Evolutionary conservation across 2,113 vertebrate species (phyloP), one percentile per base, ranked within the genome.

Genomic region (Phainopepla nitens): DNA sequence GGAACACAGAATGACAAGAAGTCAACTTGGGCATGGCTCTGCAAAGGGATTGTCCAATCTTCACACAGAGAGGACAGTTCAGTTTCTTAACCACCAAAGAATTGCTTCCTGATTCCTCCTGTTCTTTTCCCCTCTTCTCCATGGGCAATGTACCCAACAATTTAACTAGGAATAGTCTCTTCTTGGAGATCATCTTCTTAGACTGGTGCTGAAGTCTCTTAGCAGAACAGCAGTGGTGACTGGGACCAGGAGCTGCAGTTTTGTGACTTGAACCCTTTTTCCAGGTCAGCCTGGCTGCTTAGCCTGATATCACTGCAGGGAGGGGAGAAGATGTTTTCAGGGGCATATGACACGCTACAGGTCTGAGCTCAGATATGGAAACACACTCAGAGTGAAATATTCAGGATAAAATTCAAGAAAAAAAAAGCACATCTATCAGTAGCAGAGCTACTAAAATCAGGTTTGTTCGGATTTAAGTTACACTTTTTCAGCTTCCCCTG

Each of bases 1-100:
- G 4, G 9, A 78, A 33, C 42, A 64, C 17, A 69, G 31, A 23
- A 69, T 0, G 0, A 71, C 7, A 73, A 54, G 27, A 22, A 36
- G 45, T 12, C 25, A 73, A 0, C 14, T 7, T 29, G 39, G 21
- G 9, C 47, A 24, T 0, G 0, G 28, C n/a, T 89, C 54, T 61
- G 29, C 23, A 76, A 88, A 68, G 25, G 18, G 36, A 25, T 9
- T 49, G 50, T 66, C 15, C 39, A 13, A 51, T 28, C 22, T 24
- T 69, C 35, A 61, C 1, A 7, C 9, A 56, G 25, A 84, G n/a
- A 70, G 19, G 7, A 62, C 10, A 54, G 22, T 24, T 70, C 25
- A 28, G 39, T 25, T 89, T 50, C 69, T 54, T 24, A 70, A 61
- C 13, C 31, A 77, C 11, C 28, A 54, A 36, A 66, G 11, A 81